A percentile compares a stretch with the other conserved stretches of the same genome.
Conservation (phyloP, 2,888 invertebrate species). For the Stenoptilia bipunctidactyla region DNA sequence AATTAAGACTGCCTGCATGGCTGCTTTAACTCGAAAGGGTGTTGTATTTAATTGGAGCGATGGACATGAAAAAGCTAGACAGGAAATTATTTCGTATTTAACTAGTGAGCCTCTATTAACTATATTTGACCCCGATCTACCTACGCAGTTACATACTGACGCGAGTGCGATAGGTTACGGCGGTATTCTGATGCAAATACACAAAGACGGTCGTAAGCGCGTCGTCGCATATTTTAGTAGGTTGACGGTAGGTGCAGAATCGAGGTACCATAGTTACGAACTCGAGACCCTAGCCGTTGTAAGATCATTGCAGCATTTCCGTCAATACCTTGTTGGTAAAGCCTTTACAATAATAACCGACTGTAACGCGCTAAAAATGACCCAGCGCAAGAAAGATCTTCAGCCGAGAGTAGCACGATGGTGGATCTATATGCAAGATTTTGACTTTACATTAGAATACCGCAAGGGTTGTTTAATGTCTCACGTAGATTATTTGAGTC, state of each 20-base stretch:
- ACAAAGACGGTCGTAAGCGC: background rate
- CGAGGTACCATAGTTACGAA: background rate
- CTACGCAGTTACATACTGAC: background rate
- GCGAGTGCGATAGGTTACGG: background rate
- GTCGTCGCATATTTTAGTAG: background rate
- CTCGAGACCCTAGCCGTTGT: too few relatives aligned
- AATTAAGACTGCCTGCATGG: background rate
- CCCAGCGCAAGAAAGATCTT: background rate
- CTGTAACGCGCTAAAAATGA: too few relatives aligned
- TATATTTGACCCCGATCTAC: background rate
- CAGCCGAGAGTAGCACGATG: conserved; percentile 20
- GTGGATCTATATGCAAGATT: conserved; percentile 24
- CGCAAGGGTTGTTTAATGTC: conserved; percentile 16
- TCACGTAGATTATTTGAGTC: conserved; percentile 25
- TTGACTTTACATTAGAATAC: conserved; percentile 14
- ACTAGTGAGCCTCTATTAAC: background rate
- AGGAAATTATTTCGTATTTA: background rate
- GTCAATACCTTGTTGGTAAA: background rate
- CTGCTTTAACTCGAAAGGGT: background rate
- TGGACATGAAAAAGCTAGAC: background rate
- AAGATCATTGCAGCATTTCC: too few relatives aligned
- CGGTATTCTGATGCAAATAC: background rate
- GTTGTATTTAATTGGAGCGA: background rate
- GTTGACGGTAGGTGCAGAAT: background rate
- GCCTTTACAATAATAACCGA: background rate